Percentiles rank a stretch among this genome's conserved stretches.
These are phyloP conservation scores for Lochmaea capreae DNA, from an alignment of 2,888 invertebrate species.

Conservation along the genomic window DNA sequence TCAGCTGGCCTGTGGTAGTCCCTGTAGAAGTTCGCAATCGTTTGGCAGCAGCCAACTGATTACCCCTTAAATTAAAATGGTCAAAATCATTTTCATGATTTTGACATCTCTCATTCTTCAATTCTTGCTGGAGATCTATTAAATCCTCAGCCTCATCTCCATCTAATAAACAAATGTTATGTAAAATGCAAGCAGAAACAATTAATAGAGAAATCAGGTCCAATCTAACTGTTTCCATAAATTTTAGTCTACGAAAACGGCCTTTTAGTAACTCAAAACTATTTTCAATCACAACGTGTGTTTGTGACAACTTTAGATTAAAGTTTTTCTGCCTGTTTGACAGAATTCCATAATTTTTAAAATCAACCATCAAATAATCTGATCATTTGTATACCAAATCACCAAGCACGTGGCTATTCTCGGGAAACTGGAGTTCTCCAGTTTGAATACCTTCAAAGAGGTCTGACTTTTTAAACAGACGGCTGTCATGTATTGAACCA, in stretches of 20 bases:
- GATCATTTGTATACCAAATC: constrained; percentile 25
- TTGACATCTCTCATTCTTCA: constrained; percentile 21
- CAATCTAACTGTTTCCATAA: constrained; percentile 25
- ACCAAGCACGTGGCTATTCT: constrained; percentile 25
- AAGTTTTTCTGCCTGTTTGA: constrained; percentile 25
- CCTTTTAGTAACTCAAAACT: constrained; percentile 24
- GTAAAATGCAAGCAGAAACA: constrained; percentile 19
- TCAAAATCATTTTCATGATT: too few relatives aligned
- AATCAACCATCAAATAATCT: constrained; percentile 15
- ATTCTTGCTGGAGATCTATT: constrained; percentile 12
- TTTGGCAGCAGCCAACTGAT: constrained; percentile 19
- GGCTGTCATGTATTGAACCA: constrained; percentile 43
- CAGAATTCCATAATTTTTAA: background rate
- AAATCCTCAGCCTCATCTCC: constrained; percentile 6
- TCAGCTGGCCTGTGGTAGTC: too few relatives aligned
- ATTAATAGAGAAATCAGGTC: constrained; percentile 11
- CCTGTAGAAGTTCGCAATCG: too few relatives aligned
- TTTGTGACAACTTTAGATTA: constrained; percentile 15
- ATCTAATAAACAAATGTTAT: constrained; percentile 9
- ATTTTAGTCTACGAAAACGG: constrained; percentile 18
- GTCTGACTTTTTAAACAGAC: constrained; percentile 44
- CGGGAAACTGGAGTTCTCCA: constrained; percentile 40
- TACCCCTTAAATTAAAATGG: background rate
- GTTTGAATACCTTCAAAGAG: constrained; percentile 32
- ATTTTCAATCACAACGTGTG: constrained; percentile 22